Base-by-base conservation (phyloP, 2,888 invertebrate genomes). In the Priocnemis perturbator region DNA sequence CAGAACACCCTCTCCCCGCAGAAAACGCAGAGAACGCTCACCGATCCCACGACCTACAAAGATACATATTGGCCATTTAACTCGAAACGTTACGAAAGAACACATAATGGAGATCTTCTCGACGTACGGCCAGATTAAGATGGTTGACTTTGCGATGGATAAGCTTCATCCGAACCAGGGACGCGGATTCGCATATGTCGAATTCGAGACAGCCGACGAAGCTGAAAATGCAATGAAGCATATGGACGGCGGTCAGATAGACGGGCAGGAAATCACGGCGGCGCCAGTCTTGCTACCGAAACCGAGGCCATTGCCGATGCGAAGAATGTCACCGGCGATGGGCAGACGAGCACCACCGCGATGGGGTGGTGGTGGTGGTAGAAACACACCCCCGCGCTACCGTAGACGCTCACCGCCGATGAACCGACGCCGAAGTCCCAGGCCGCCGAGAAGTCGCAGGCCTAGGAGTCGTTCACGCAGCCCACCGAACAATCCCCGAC, bases 171-270 rank as follows among this genome's bases (percentile, higher is more conserved):
- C 95, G 0, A 95, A 95, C 85, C 93, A 96, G 79, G 96, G 96
- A n/a, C 93, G 96, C 30, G 98, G 98, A 0, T 96, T 96, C 89
- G 98, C 97, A 14, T 99, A 98, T 89, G 96, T 99, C 1, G 99
- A 99, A 86, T 99, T 95, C 90, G 94, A 93, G 77, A 96, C 94
- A 64, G 92, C 97, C 0, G 98, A 98, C 79, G 98, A 98, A 89
- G 98, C 99, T 20, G 98, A 98, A 88, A 97, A 98, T 89, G 99
- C 99, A 0, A 97, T 99, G 94, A 98, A 98, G 89, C 97, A 98
- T 87, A 99, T 99, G 99, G 98, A 99, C 90, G 99, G 98, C 87
- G 99, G 95, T 93, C 98, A 98, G 90, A 96, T 98, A 85, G 98
- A 98, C 90, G 97, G 97, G 17, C 97, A 98, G 89, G 98, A 98